Conservation (phyloP, 2,113 vertebrate species). For the human region GRCh38 chr3:128800001-128800500, state of each 20-base stretch:
- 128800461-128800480: no score
- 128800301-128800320: neutral
- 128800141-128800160: neutral
- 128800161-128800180: neutral
- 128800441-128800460: fast-evolving
- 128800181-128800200: neutral
- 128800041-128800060: neutral
- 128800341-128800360: neutral
- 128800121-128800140: neutral
- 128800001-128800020: neutral
- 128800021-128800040: constrained; percentile 22
- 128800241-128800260: neutral
- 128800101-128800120: neutral
- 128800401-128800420: neutral
- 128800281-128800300: neutral
- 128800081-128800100: neutral
- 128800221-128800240: neutral
- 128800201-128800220: neutral
- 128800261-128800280: neutral
- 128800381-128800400: neutral
- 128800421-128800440: neutral
- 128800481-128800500: neutral
- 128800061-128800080: neutral
- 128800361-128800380: neutral
- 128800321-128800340: neutral